phyloP scores from a whole-genome alignment of 2,888 invertebrate genomes.

The Drosophila acutilabella region DNA sequence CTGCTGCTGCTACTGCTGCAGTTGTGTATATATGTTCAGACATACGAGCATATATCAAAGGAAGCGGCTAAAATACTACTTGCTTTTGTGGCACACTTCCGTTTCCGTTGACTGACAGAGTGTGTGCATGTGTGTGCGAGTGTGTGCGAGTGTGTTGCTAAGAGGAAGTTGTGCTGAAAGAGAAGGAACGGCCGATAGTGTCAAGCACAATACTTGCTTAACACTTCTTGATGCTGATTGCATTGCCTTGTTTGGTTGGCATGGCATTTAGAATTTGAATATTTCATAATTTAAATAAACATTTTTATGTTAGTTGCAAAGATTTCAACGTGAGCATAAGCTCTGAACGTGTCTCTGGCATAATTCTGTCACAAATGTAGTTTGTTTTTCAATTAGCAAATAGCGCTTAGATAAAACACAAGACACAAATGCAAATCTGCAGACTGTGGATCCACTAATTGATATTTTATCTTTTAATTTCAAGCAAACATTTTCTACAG shows the following conservation, averaged over 20 bases:
- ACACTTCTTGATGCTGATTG: slow-evolving; percentile 73
- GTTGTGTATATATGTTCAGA: slow-evolving; percentile 41
- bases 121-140: slow-evolving; percentile 1
- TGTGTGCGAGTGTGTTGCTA: neutral
- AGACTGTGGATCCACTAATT: slow-evolving; percentile 62
- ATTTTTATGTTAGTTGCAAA: slow-evolving; percentile 28
- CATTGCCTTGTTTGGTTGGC: slow-evolving; percentile 69
- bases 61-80: slow-evolving; percentile 70
- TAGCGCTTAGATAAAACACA: slow-evolving; percentile 5
- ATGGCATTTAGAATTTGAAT: slow-evolving; percentile 65
- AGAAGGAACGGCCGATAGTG: slow-evolving; percentile 48
- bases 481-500: slow-evolving; percentile 42
- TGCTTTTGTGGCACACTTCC: slow-evolving; percentile 66
- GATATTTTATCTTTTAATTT: slow-evolving; percentile 77
- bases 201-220: slow-evolving; percentile 78
- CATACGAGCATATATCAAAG: slow-evolving; percentile 61
- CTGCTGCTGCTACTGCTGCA: slow-evolving; percentile 32
- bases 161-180: neutral
- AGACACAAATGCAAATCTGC: slow-evolving; percentile 12
- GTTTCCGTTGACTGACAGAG: slow-evolving; percentile 49
- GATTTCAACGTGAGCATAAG: slow-evolving; percentile 22
- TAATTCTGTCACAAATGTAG: slow-evolving; percentile 55
- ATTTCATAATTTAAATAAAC: slow-evolving; percentile 63
- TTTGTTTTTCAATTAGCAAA: slow-evolving; percentile 76
- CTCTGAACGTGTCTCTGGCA: slow-evolving; percentile 67